Base-by-base conservation (phyloP, 1,140 invertebrate species). In the Lucilia sericata region DNA sequence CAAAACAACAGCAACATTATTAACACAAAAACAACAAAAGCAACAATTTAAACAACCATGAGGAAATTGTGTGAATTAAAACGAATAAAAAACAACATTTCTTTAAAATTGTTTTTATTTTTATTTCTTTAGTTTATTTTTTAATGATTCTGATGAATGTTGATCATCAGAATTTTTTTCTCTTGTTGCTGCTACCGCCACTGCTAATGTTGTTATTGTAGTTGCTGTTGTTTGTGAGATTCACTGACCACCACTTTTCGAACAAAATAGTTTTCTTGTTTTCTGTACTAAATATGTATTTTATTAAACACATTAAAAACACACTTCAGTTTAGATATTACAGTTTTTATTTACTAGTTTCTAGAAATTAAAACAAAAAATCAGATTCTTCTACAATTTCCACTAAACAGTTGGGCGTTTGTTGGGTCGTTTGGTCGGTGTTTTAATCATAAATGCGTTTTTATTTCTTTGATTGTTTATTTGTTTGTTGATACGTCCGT, bases 41-140 rank as follows among this genome's bases (percentile, higher is more conserved):
- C 55, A 70, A 70, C 65, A 70, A 21, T 5, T n/a, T 17, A 60
- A 70, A 70, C 65, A 70, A 70, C 65, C 21, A 49, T 21, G 25
- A 49, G 42, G 76, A 80, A 80, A 80, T 80, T 80, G 76, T 49
- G 76, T 80, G 76, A 80, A 80, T 80, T 80, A 80, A 80, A 80
- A 49, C 76, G 47, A 80, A 49, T 25, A 80, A 80, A 80, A 80
- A 30, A 49, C 42, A 60, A 60, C 55, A 60, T 14, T n/a, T 30
- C 25, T 60, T 60, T 60, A 60, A 60, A 60, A 60, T 60, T 60
- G 55, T 60, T 60, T 60, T 60, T n/a, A 17, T 60, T 60, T 60
- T 60, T 60, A 60, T 60, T 60, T 60, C 13, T 60, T 7, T 70
- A 19, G 60, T 70, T 70, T 70, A 12, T 60, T 21, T n/a, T 21